Percentiles rank a stretch among this genome's conserved stretches.
Conservation (phyloP, 2,888 invertebrate species). For the Drosophila paranaensis region DNA sequence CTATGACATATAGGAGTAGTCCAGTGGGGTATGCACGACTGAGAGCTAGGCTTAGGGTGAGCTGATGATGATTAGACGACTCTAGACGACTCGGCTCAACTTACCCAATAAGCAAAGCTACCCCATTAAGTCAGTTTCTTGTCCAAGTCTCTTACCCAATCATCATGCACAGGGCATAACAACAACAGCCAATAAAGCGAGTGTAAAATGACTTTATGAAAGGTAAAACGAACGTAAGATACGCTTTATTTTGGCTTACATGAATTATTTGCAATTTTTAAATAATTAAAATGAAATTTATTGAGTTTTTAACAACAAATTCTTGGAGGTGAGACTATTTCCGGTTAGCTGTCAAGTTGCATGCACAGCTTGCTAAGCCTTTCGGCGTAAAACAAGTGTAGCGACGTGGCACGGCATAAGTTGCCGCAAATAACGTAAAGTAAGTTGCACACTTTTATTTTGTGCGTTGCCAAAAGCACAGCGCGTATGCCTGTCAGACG, state of each 20-base stretch:
- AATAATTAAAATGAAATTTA: neutral
- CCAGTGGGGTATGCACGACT: neutral
- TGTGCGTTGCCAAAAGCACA: constrained; percentile 55
- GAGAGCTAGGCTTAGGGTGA: neutral
- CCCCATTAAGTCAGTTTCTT: too few species aligned
- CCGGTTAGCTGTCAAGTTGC: constrained; percentile 7
- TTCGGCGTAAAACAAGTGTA: constrained; percentile 50
- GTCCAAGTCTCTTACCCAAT: too few species aligned
- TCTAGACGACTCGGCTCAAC: too few species aligned
- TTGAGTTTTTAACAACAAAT: neutral
- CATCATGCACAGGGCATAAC: constrained; percentile 16
- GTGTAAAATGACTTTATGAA: constrained; percentile 34
- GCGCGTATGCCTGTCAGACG: constrained; percentile 25
- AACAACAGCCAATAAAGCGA: constrained; percentile 58
- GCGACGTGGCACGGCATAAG: constrained; percentile 62
- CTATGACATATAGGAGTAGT: constrained; percentile 13
- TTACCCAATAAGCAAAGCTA: too few species aligned
- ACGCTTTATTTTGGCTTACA: constrained; percentile 28
- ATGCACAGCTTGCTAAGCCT: constrained; percentile 21
- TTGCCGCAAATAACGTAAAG: constrained; percentile 65
- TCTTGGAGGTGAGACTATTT: neutral
- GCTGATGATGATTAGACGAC: neutral
- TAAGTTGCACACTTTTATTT: constrained; percentile 71
- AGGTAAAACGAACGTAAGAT: constrained; percentile 43
- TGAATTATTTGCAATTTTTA: too few species aligned